Conservation (phyloP, 2,113 vertebrate genomes). For the Triplophysa rosa region DNA sequence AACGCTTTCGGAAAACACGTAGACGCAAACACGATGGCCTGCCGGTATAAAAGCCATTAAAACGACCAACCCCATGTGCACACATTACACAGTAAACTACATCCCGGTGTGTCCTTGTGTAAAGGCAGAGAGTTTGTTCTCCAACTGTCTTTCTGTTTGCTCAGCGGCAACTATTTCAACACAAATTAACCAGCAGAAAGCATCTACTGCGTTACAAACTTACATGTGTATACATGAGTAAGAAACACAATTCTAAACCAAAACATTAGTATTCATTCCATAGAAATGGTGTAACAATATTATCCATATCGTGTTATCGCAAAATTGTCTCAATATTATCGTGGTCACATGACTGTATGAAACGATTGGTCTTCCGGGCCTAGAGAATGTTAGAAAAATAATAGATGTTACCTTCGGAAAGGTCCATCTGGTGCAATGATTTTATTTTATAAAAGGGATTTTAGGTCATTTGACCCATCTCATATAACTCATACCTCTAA, state of each 20-base stretch:
- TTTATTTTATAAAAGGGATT: too few relatives aligned
- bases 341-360: too few relatives aligned
- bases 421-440: too few relatives aligned
- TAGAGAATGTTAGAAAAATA: too few relatives aligned
- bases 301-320: too few relatives aligned
- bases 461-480: too few relatives aligned
- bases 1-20: neutral
- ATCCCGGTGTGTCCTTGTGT: slow-evolving; percentile 17
- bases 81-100: neutral
- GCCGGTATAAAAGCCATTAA: neutral
- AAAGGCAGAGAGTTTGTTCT: neutral
- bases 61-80: slow-evolving; percentile 10
- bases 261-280: too few relatives aligned
- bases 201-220: neutral
- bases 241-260: neutral
- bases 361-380: too few relatives aligned
- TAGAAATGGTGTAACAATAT: too few relatives aligned
- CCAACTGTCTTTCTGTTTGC: neutral
- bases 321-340: too few relatives aligned
- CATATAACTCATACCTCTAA: too few relatives aligned
- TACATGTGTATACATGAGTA: neutral
- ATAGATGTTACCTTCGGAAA: too few relatives aligned
- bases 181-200: slow-evolving; percentile 23
- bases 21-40: neutral
- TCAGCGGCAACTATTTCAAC: slow-evolving; percentile 26